These are phyloP conservation scores for Oopsacas minuta DNA, from an alignment of 37 sponge, comb jelly and placozoan genomes.

Conservation along the genomic window DNA sequence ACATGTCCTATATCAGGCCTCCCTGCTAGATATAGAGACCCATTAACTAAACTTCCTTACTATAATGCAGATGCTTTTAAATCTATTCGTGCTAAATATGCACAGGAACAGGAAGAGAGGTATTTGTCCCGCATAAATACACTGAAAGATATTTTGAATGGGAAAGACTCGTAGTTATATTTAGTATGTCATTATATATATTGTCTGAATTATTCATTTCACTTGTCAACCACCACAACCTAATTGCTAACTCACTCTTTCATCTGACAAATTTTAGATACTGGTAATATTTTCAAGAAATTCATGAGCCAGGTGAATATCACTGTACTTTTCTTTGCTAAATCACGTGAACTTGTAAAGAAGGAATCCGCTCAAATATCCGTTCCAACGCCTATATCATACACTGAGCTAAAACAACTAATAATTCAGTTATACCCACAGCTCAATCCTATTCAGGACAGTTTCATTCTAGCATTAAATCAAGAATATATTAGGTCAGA, in stretches of 20 bases:
- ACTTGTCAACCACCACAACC: no score
- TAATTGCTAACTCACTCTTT: no score
- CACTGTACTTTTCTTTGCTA: conserved; percentile 53
- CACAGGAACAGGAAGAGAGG: conserved; percentile 50
- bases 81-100: conserved; percentile 49
- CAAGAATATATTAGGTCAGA: conserved; percentile 48
- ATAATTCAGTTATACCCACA: background rate
- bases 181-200: background rate
- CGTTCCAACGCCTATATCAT: background rate
- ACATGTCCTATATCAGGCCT: conserved; percentile 76
- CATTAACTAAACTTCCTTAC: conserved; percentile 76
- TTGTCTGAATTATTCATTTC: no score
- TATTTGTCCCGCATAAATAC: conserved; percentile 23
- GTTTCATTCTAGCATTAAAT: conserved; percentile 55
- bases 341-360: conserved; percentile 42
- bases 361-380: background rate
- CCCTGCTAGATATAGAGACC: conserved; percentile 87
- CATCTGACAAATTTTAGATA: no score
- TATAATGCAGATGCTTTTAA: conserved; percentile 80
- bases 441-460: conserved; percentile 23
- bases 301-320: background rate
- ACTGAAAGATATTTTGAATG: conserved; percentile 4
- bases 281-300: no score
- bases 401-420: background rate
- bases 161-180: background rate